These are phyloP conservation scores for Leucophora obtusa DNA, from an alignment of 2,888 invertebrate genomes.

Conservation along the genomic window DNA sequence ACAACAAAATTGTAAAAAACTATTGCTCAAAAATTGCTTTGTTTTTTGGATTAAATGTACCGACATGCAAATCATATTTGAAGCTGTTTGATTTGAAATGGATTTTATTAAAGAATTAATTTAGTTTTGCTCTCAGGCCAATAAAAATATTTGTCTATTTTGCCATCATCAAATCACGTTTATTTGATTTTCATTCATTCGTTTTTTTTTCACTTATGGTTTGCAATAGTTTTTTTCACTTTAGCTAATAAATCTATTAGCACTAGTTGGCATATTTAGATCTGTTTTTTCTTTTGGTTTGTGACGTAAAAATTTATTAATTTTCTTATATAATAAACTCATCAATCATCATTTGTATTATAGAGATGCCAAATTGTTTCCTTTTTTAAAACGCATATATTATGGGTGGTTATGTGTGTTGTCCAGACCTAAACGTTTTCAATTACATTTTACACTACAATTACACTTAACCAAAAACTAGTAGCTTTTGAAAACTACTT, in stretches of 20 bases:
- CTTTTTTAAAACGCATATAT: not conserved
- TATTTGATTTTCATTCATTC: not conserved
- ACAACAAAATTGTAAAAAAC: too few species aligned
- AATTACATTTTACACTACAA: too few species aligned
- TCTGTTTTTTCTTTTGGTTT: not conserved
- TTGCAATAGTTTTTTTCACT: not conserved
- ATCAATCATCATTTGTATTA: conserved; percentile 39
- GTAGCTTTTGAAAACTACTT: too few species aligned
- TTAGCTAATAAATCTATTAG: conserved; percentile 50
- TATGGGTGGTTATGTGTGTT: too few species aligned
- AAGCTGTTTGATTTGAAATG: too few species aligned
- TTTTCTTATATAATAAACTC: conserved; percentile 30
- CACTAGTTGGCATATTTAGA: conserved; percentile 4
- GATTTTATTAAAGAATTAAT: too few species aligned
- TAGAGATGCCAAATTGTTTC: not conserved
- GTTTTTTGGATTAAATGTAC: too few species aligned
- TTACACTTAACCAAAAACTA: too few species aligned
- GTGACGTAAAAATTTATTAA: conserved; percentile 24
- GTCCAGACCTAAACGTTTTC: too few species aligned
- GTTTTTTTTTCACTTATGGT: not conserved
- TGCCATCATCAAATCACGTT: not conserved
- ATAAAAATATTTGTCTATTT: conserved; percentile 32
- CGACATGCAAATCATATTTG: too few species aligned
- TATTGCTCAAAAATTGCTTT: too few species aligned
- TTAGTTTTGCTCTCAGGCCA: conserved; percentile 3